Evolutionary conservation across 2,113 vertebrate species (phyloP).

Genomic region (Pedionomus torquatus): DNA sequence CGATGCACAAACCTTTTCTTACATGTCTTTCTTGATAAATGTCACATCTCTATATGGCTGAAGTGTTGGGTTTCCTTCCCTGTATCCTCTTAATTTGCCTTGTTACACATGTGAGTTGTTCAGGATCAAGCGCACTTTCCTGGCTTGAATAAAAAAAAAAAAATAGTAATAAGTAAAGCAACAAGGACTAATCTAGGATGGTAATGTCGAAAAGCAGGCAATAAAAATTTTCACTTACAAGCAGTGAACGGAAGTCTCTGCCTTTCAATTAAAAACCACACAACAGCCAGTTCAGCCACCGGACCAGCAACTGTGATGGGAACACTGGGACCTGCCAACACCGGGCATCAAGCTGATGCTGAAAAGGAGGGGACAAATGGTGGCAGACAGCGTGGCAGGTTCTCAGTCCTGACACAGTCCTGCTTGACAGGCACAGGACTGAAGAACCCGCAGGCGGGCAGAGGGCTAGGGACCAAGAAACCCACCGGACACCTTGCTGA

Average conservation of each 20-base stretch:
- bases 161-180: not conserved
- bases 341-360: fast-evolving
- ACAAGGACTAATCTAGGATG: not conserved
- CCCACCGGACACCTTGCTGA: not conserved
- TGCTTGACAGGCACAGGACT: not conserved
- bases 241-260: not conserved
- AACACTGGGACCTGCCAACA: fast-evolving
- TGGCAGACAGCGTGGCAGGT: not conserved
- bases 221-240: not conserved
- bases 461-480: not conserved
- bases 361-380: not conserved
- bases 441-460: not conserved
- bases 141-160: not conserved
- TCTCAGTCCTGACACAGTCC: not conserved
- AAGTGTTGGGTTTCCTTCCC: not conserved
- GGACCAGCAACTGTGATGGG: fast-evolving
- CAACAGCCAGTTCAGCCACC: not conserved
- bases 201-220: not conserved
- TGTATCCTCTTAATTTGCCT: not conserved
- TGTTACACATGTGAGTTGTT: not conserved
- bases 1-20: not conserved
- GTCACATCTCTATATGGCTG: not conserved
- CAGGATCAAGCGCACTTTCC: not conserved
- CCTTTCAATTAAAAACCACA: not conserved
- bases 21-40: not conserved